phyloP scores from a whole-genome alignment of 1,140 invertebrate genomes.

The Heliothis subflexa region DNA sequence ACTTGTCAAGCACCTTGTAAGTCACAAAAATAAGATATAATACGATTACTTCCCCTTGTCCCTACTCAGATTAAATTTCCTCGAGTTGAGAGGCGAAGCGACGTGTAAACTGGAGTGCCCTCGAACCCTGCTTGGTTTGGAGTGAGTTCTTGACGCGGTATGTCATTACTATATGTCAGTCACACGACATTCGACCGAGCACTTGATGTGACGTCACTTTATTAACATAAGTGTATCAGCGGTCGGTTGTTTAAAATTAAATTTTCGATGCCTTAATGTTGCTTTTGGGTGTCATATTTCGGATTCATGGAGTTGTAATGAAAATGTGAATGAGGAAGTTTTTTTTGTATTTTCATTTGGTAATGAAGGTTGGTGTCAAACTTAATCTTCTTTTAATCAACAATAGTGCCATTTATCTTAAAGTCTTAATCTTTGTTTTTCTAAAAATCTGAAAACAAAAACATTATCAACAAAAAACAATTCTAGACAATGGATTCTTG shows the following conservation, averaged over 20 bases:
- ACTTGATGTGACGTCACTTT: slow-evolving; percentile 40
- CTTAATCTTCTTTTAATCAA: no score
- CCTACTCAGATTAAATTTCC: slow-evolving; percentile 69
- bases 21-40: slow-evolving; percentile 46
- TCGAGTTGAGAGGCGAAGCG: slow-evolving; percentile 57
- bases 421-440: no score
- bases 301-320: neutral
- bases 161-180: slow-evolving; percentile 70
- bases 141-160: slow-evolving; percentile 51
- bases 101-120: slow-evolving; percentile 63
- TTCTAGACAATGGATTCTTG: no score
- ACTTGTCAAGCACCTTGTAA: slow-evolving; percentile 32
- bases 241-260: slow-evolving; percentile 26
- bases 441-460: no score
- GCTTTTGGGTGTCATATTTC: neutral
- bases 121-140: slow-evolving; percentile 54
- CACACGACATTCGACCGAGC: slow-evolving; percentile 56
- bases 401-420: no score
- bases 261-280: neutral
- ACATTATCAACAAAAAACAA: no score
- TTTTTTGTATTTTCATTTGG: neutral
- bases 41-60: slow-evolving; percentile 56
- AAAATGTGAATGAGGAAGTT: neutral
- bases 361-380: no score
- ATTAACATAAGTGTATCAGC: slow-evolving; percentile 47